These are phyloP conservation scores for Pavo muticus DNA, from an alignment of 2,113 vertebrate species.

Conservation along the genomic window DNA sequence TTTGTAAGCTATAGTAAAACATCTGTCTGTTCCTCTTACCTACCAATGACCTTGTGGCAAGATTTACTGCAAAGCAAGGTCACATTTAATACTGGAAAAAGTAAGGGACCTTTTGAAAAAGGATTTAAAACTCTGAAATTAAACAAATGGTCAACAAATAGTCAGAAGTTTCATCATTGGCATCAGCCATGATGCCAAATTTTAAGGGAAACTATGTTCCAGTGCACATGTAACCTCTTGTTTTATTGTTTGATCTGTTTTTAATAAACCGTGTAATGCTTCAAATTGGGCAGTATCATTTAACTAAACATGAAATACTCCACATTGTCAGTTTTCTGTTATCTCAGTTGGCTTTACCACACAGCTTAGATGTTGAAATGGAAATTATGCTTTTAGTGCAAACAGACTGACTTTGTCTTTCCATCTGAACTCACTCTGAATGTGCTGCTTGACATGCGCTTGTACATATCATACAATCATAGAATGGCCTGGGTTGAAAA, in stretches of 20 bases:
- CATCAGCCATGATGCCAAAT: neutral
- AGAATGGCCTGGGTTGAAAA: too few species aligned
- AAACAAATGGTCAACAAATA: neutral
- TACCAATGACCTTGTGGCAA: neutral
- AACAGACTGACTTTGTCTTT: neutral
- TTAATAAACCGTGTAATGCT: neutral
- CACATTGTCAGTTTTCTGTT: neutral
- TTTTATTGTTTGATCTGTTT: neutral
- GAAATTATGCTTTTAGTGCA: neutral
- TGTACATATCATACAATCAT: rapidly evolving
- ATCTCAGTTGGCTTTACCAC: neutral
- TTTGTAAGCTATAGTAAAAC: neutral
- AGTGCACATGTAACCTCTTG: neutral
- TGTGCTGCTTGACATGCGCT: neutral
- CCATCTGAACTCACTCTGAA: neutral
- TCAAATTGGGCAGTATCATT: neutral
- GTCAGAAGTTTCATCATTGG: neutral
- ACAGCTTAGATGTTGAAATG: neutral
- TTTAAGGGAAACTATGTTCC: neutral
- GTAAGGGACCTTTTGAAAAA: neutral
- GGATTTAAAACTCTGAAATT: neutral
- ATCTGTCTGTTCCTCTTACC: neutral
- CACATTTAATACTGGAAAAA: neutral
- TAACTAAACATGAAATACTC: neutral
- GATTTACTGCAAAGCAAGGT: neutral